Conservation (phyloP, 2,113 vertebrate species). For the Platysteira castanea region DNA sequence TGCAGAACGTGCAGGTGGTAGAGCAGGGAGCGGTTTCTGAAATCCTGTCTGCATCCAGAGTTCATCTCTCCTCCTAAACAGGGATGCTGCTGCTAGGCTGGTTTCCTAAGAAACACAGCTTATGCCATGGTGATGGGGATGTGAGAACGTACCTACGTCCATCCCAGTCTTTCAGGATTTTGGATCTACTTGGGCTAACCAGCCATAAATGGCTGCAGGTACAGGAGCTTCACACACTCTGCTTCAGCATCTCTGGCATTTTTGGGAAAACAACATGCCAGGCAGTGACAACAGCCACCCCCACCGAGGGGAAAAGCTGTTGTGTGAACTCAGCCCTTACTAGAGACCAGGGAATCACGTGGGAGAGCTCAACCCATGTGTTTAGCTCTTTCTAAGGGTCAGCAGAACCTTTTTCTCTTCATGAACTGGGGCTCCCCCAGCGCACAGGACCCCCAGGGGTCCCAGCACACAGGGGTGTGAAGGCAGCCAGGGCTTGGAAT, state of each 20-base stretch:
- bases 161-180: background rate
- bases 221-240: background rate
- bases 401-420: background rate
- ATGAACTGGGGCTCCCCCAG: background rate
- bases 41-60: background rate
- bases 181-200: background rate
- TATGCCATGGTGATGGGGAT: constrained; percentile 21
- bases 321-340: background rate
- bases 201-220: background rate
- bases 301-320: background rate
- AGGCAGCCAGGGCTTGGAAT: background rate
- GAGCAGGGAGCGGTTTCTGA: background rate
- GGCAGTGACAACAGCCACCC: background rate
- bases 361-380: background rate
- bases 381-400: background rate
- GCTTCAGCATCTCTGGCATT: background rate
- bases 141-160: background rate
- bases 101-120: constrained; percentile 62
- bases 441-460: background rate
- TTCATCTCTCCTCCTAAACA: background rate
- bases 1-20: background rate
- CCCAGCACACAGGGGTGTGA: background rate
- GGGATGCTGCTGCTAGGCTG: constrained; percentile 2
- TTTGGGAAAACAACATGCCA: background rate
- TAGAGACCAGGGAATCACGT: background rate